Conservation (phyloP, 2,797 vertebrate genomes). For the Coregonus ussuriensis region DNA sequence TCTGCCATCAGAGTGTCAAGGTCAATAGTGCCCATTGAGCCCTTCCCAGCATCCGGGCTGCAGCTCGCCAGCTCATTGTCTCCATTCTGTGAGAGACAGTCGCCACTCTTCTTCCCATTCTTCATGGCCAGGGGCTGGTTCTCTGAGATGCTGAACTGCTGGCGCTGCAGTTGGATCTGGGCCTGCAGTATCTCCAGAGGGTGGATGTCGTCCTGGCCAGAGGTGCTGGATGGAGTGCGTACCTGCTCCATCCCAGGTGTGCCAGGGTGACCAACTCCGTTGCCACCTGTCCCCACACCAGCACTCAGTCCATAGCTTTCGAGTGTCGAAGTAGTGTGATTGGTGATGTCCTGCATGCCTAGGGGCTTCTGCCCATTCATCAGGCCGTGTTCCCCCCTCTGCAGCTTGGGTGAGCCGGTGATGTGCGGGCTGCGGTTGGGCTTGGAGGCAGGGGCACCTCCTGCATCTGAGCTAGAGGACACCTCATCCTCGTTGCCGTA, state of each 20-base stretch:
- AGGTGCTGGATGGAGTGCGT: conserved; percentile 90
- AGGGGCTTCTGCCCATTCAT: conserved; percentile 88
- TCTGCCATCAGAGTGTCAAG: conserved; percentile 99
- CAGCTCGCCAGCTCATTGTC: conserved; percentile 91
- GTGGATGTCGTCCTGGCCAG: conserved; percentile 93
- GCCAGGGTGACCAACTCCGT: conserved; percentile 81
- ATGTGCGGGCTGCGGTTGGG: conserved; percentile 86
- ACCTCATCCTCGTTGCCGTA: conserved; percentile 94
- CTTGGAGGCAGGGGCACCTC: conserved; percentile 69
- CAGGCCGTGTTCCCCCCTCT: conserved; percentile 82
- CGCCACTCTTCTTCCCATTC: conserved; percentile 80
- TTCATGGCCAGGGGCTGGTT: conserved; percentile 95
- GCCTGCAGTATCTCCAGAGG: conserved; percentile 98
- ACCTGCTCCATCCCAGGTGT: conserved; percentile 94
- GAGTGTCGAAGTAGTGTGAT: conserved; percentile 92
- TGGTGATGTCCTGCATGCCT: conserved; percentile 81
- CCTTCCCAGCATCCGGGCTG: conserved; percentile 91
- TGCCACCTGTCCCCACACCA: conserved; percentile 76
- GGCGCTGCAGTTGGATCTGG: conserved; percentile 98
- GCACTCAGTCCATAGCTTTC: conserved; percentile 87
- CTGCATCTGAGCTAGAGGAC: conserved; percentile 91
- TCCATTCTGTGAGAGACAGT: conserved; percentile 84
- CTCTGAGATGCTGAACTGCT: conserved; percentile 99
- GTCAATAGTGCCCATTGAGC: conserved; percentile 96
- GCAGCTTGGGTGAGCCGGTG: conserved; percentile 89